Evolutionary conservation across 1,140 invertebrate species (phyloP).

Genomic region (Planococcus citri): DNA sequence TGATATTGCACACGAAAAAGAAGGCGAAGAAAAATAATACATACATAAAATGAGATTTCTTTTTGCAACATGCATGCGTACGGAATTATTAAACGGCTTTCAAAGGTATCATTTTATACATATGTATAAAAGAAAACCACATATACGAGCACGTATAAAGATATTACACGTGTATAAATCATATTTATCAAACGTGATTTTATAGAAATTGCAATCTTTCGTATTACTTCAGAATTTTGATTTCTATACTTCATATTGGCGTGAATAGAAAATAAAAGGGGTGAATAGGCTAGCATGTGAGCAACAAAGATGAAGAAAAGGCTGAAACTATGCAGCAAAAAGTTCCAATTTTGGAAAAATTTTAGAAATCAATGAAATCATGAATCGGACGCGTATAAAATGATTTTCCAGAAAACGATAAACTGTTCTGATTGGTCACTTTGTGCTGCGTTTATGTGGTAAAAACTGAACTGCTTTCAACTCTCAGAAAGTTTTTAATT

Average conservation of each 20-base stretch:
- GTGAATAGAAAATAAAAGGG: too few relatives aligned
- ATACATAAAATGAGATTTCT: background rate
- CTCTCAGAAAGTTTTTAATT: too few relatives aligned
- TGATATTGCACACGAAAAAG: background rate
- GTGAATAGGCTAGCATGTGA: too few relatives aligned
- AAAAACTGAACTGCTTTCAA: too few relatives aligned
- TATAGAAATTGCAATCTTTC: background rate
- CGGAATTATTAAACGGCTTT: constrained; percentile 3
- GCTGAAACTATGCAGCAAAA: too few relatives aligned
- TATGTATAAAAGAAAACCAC: constrained; percentile 7
- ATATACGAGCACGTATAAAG: background rate
- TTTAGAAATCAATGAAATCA: too few relatives aligned
- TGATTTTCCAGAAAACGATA: too few relatives aligned
- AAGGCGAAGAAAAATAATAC: background rate
- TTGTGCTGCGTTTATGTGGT: too few relatives aligned
- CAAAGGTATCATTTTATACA: constrained; percentile 7
- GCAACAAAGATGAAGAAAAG: too few relatives aligned
- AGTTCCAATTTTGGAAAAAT: too few relatives aligned
- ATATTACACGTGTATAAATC: constrained; percentile 4
- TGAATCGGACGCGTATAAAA: too few relatives aligned
- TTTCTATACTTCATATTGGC: background rate
- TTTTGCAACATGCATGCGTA: background rate
- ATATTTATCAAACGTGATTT: background rate
- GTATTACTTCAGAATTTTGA: background rate
- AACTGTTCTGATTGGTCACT: too few relatives aligned